Evolutionary conservation across 2,113 vertebrate genomes (phyloP), one percentile per base, ranked within the genome.

Genomic region (Helogale parvula): DNA sequence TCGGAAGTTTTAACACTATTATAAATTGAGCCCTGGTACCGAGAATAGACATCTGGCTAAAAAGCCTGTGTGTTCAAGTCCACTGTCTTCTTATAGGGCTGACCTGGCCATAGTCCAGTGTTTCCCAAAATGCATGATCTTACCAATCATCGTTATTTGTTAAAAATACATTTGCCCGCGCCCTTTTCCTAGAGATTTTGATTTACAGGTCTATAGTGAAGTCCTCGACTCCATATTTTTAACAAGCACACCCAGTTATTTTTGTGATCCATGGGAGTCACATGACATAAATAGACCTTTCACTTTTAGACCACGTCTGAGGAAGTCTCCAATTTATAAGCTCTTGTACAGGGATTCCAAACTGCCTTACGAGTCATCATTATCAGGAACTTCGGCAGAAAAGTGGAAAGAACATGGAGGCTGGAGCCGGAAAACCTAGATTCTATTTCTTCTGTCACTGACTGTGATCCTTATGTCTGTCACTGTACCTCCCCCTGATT

Each of bases 121-220:
- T 57, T 94, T 85, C 71, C 45, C 41, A 1, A 74, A 72, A 71
- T 52, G 29, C 3, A 7, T 8, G 45, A 31, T 83, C 27, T 96
- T 65, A 77, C 86, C 35, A 66, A 72, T 77, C 33, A 66, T 72
- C 45, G 66, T 72, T 72, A 83, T 71, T 83, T 96, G 57, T 86
- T 66, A 77, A 90, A 92, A 96, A 89, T 31, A 60, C n/a, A 45
- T 47, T 77, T 63, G 38, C 47, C n/a, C 31, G 17, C 14, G 4
- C 77, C 76, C 13, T 97, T 92, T 57, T 71, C 92, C 93, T 86
- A 60, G 69, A 87, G 54, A 77, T 83, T 87, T 79, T 88, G 71
- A 88, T 63, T n/a, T n/a, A n/a, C n/a, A n/a, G n/a, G 14, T 77
- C 76, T 94, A 17, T 14, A 65, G 68, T 3, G 52, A 81, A 65